A percentile compares a stretch with the other conserved stretches of the same genome.
phyloP scores from a whole-genome alignment of 2,113 vertebrate genomes.

The Cyphomyrus discorhynchus region DNA sequence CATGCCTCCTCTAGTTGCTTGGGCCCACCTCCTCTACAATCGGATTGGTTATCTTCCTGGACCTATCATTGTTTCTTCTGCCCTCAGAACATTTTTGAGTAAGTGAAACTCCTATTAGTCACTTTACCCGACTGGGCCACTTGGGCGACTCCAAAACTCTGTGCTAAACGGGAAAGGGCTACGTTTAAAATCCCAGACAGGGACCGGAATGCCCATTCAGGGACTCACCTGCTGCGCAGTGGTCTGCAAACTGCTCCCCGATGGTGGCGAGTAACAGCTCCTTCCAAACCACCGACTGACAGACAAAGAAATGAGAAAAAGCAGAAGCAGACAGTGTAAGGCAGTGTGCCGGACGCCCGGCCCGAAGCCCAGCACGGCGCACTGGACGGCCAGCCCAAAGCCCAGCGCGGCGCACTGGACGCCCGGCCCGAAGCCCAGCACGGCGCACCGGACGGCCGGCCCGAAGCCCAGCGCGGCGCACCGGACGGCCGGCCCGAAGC shows the following conservation, averaged over 20 bases:
- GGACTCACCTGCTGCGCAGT: slow-evolving; percentile 74
- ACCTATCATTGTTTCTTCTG: no score
- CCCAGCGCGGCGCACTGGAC: no score
- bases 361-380: neutral
- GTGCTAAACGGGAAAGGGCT: neutral
- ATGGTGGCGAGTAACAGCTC: slow-evolving; percentile 88
- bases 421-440: no score
- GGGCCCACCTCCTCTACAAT: no score
- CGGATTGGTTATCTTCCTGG: no score
- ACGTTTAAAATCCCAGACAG: neutral
- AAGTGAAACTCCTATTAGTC: no score
- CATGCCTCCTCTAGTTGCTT: no score
- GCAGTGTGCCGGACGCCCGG: neutral
- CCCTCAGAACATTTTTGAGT: no score
- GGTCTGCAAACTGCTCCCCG: slow-evolving; percentile 90
- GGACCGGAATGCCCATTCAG: neutral
- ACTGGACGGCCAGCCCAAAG: no score
- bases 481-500: no score
- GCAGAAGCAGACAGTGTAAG: slow-evolving; percentile 9
- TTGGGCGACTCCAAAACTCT: neutral
- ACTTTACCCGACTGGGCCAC: neutral
- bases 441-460: no score
- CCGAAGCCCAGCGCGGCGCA: no score
- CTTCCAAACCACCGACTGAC: slow-evolving; percentile 85
- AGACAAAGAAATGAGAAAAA: neutral